Base-by-base conservation (phyloP, 2,113 vertebrate species). In the Microtus montanus region DNA sequence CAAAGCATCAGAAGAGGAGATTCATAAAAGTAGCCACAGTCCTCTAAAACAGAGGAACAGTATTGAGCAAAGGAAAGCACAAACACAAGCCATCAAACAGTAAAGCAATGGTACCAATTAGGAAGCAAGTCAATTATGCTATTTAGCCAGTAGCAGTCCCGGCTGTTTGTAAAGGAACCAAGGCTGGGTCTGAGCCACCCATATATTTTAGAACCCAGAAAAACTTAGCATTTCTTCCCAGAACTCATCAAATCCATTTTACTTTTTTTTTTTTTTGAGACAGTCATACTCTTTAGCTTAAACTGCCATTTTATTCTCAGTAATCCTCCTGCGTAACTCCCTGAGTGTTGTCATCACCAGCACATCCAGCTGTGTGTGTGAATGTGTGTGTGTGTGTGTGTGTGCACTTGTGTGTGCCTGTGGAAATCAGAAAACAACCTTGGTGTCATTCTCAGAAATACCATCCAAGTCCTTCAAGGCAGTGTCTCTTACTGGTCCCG, bases 211-310 rank as follows among this genome's bases (percentile, higher is more conserved):
- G 44, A 84, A 49, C 22, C 0, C 66, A 58, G 33, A 68, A 19
- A 86, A 94, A 86, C 87, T 70, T 49, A 38, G 13, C 87, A 14
- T 70, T 92, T 96, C 82, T 93, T 92, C 9, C n/a, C 64, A 91
- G 77, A n/a, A 33, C 85, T 49, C n/a, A 87, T 83, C 44, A 85
- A 85, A 66, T 47, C 28, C 30, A 68, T 68, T 47, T 33, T 41
- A 61, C 68, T 19, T 26, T 38, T 24, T 44, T 44, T 44, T 44
- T 44, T 47, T 85, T 85, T 66, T 70, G 30, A 68, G 19, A 70
- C 20, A 70, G 64, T 70, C 84, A 35, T 44, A 70, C 84, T 52
- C 11, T 68, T 8, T 86, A 86, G 44, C 11, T 44, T 35, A 38
- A 35, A 13, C 20, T 87, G 24, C 13, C 63, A 28, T 44, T 70